Percentiles rank a stretch among this genome's conserved stretches.
Evolutionary conservation across 2,797 vertebrate species (phyloP).

Genomic region (Tinamus major): DNA sequence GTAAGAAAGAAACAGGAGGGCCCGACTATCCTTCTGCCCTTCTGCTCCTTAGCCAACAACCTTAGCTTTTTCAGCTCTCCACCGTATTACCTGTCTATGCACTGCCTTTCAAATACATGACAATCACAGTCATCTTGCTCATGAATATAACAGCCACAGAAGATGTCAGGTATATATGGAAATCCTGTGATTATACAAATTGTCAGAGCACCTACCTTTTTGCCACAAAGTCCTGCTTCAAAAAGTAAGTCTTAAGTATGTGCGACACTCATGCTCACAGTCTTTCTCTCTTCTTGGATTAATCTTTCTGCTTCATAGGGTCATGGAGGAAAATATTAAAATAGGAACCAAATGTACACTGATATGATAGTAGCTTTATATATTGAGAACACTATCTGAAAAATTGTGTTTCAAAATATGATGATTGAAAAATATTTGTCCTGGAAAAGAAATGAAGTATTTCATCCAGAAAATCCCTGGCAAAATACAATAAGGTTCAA

Average conservation of each 20-base stretch:
- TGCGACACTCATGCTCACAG: background rate
- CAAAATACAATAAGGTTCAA: background rate
- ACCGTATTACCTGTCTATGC: background rate
- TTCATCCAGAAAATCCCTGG: background rate
- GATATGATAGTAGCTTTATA: background rate
- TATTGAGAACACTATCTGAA: background rate
- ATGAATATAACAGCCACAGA: slow-evolving; percentile 1
- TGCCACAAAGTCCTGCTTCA: background rate
- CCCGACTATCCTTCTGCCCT: background rate
- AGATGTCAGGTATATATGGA: background rate
- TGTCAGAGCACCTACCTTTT: slow-evolving; percentile 5
- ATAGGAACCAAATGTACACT: background rate
- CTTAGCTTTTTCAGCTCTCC: background rate
- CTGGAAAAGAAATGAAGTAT: background rate
- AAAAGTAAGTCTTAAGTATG: background rate
- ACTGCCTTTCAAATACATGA: background rate
- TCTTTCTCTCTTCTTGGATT: background rate
- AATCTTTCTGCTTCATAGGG: background rate
- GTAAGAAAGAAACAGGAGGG: background rate
- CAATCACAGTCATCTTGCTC: background rate
- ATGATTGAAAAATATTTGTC: background rate
- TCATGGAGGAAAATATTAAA: background rate
- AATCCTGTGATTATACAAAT: background rate
- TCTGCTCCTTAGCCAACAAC: background rate
- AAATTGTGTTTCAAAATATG: background rate